These are phyloP conservation scores for Malurus cyaneus DNA, from an alignment of 2,113 vertebrate species.

Conservation along the genomic window DNA sequence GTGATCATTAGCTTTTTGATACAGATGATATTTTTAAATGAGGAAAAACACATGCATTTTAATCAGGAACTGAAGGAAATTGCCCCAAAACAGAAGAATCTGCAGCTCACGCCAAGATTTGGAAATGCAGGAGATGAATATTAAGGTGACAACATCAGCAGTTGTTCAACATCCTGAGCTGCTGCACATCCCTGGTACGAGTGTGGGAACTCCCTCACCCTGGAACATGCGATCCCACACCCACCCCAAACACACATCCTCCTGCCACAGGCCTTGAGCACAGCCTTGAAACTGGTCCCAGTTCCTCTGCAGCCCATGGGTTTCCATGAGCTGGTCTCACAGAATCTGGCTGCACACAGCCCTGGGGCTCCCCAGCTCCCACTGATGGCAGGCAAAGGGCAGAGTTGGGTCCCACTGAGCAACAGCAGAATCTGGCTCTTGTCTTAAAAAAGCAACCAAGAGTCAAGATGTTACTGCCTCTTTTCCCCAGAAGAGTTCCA, in stretches of 20 bases:
- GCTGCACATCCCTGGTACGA: accelerated
- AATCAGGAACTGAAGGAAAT: constrained; percentile 25
- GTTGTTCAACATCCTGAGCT: not conserved
- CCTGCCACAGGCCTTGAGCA: not conserved
- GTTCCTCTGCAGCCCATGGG: not conserved
- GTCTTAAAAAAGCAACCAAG: not conserved
- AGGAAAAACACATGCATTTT: constrained; percentile 56
- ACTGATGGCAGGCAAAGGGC: not conserved
- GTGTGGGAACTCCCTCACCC: not conserved
- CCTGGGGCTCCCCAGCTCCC: not conserved
- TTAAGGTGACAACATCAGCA: not conserved
- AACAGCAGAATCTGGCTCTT: not conserved
- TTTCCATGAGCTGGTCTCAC: not conserved
- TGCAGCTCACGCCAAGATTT: not conserved
- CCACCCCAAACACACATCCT: not conserved
- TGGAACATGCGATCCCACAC: accelerated
- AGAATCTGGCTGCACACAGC: accelerated
- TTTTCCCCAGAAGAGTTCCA: not conserved
- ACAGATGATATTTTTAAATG: constrained; percentile 30
- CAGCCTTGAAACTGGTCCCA: not conserved
- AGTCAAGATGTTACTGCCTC: not conserved
- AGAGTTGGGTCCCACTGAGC: accelerated
- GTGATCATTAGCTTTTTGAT: constrained; percentile 56
- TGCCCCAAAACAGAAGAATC: constrained; percentile 6
- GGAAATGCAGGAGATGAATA: not conserved